Evolutionary conservation across 2,113 vertebrate genomes (phyloP), one percentile per base, ranked within the genome.

Genomic region (Thamnophis sirtalis): DNA sequence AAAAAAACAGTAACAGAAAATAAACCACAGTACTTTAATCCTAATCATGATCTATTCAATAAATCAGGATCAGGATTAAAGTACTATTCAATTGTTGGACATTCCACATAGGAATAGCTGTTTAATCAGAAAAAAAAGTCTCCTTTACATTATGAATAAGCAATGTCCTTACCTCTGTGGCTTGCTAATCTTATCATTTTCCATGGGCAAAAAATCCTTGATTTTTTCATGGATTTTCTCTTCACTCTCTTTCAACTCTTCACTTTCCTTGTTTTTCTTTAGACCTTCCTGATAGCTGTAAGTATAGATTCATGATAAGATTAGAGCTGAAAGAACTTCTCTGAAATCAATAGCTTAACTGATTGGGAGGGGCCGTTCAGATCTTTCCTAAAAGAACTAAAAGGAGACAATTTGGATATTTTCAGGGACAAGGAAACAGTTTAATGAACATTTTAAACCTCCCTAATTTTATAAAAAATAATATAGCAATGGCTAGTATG

Each of bases 221-320:
- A 91, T 94, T 94, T 68, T 96, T 95, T 97, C 97, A 68, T 92
- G 96, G 91, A 95, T 95, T 93, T 93, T 97, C 89, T 98, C 97
- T 93, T 98, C 98, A 26, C 97, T 97, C 49, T 98, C 97, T 63
- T 97, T 98, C 60, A 98, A 91, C 26, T 97, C 96, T 60, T 97
- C 97, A 94, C 98, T 96, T 94, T 97, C 97, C 94, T 97, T 97
- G 88, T 93, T 96, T 95, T 97, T 98, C 94, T 98, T 98, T 93
- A 98, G 96, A 92, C 97, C 98, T 97, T 98, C 98, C 94, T 98
- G 98, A 94, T 97, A 98, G 60, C 98, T 98, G 94, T 93, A 96
- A 88, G 28, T 4, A 92, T 0, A 95, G 93, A 87, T 80, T 21
- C 7, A 80, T 80, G 5, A 33, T 80, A 33, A 80, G 73, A 80